Evolutionary conservation across 2,888 invertebrate species (phyloP), one percentile per base, ranked within the genome.

Genomic region (Nudaria mundana): DNA sequence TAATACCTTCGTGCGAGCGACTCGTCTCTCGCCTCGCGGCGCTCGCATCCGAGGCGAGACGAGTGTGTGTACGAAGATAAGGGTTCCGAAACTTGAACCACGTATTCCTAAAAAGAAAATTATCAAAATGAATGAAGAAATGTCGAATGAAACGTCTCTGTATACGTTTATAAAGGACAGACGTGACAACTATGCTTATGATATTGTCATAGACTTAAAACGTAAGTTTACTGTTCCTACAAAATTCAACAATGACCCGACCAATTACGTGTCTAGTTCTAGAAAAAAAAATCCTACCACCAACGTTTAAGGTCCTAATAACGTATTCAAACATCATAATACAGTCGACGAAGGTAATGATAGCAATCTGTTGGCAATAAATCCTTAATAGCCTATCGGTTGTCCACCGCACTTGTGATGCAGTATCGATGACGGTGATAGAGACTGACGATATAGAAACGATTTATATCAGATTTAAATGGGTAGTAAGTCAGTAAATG

Each of bases 291-390:
- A 32, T 36, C 37, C 39, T 38, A 38, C 52, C 52, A 51, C 52
- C 52, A 47, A 48, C 57, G 39, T 57, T 52, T 50, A 55, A 52
- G 37, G 47, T 63, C 65, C 71, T 80, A 79, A 77, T 85, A 81
- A 79, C 72, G 72, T 75, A 82, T 82, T 84, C 79, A 83, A 84
- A 85, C 83, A 85, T 81, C 82, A 82, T 83, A 81, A 84, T 84
- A 78, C 70, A 67, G 66, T 56, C 58, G 56, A 54, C 53, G 64
- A 54, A 61, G 63, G 70, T 82, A 85, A 83, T 84, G 81, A 85
- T 85, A 83, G 83, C 81, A 77, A 85, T 85, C 84, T 80, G 70
- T 66, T 65, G 65, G 78, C 79, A 66, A 83, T 85, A 85, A 85
- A 85, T 83, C 76, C 71, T 71, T 81, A 83, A 83, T 82, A 62